phyloP scores from a whole-genome alignment of 2,888 invertebrate genomes.

The Eudasyphora cyanicolor region DNA sequence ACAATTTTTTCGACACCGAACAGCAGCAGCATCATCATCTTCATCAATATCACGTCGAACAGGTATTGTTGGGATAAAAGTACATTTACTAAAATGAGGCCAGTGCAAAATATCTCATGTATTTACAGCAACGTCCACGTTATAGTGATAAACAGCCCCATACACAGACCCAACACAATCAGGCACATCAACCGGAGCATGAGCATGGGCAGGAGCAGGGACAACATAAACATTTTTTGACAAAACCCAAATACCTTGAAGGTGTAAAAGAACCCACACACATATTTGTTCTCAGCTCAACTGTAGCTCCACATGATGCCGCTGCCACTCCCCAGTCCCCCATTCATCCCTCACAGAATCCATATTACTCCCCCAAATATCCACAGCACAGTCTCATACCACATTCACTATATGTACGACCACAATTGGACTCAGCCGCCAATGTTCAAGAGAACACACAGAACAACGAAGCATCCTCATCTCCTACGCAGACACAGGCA shows the following conservation, averaged over 20 bases:
- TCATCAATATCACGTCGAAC: constrained; percentile 67
- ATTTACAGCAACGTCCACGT: constrained; percentile 77
- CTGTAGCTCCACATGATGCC: constrained; percentile 61
- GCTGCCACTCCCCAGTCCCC: constrained; percentile 44
- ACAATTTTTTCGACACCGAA: constrained; percentile 64
- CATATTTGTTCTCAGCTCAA: constrained; percentile 67
- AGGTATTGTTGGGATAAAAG: constrained; percentile 60
- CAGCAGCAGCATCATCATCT: constrained; percentile 58
- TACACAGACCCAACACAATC: constrained; percentile 63
- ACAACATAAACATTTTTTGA: constrained; percentile 52
- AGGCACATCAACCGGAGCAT: constrained; percentile 65
- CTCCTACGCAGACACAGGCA: constrained; percentile 47
- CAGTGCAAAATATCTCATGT: constrained; percentile 79
- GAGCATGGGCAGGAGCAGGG: constrained; percentile 63
- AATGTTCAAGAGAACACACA: constrained; percentile 67
- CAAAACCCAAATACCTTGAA: constrained; percentile 52
- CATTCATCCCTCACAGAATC: constrained; percentile 35
- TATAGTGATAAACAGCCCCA: constrained; percentile 70
- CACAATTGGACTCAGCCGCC: constrained; percentile 64
- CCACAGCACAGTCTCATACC: constrained; percentile 70
- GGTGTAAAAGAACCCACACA: constrained; percentile 62
- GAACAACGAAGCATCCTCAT: constrained; percentile 63
- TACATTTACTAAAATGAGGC: constrained; percentile 71
- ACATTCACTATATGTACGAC: constrained; percentile 69
- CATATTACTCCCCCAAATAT: constrained; percentile 64